A percentile compares a stretch with the other conserved stretches of the same genome.
phyloP scores from a whole-genome alignment of 2,113 vertebrate species.

The Ardeotis arabs region DNA sequence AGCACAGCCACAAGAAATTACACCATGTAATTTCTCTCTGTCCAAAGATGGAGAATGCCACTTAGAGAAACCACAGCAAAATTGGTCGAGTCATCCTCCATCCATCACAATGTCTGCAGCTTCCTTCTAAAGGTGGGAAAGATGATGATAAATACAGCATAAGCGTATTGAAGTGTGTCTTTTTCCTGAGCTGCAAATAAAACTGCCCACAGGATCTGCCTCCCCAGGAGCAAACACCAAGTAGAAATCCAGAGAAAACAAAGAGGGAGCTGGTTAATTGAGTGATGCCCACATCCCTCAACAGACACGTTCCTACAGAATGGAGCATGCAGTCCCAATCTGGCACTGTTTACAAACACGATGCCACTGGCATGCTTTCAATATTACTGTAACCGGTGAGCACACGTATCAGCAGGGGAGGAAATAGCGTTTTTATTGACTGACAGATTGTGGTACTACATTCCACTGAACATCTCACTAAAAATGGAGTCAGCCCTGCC shows the following conservation, averaged over 20 bases:
- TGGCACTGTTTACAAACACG: background rate
- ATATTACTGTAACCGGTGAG: background rate
- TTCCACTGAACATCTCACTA: background rate
- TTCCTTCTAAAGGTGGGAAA: background rate
- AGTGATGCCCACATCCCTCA: background rate
- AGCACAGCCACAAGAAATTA: background rate
- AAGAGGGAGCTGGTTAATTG: background rate
- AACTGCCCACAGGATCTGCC: background rate
- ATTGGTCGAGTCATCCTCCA: background rate
- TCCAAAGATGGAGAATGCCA: background rate
- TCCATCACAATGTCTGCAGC: background rate
- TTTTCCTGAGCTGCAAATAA: background rate
- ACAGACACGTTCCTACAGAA: background rate
- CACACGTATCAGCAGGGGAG: background rate
- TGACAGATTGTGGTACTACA: background rate
- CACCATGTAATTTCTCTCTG: background rate
- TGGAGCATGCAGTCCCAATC: constrained; percentile 9
- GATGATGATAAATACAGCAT: background rate
- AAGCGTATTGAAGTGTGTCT: background rate
- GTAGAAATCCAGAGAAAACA: background rate
- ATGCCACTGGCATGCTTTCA: background rate
- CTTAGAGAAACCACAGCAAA: background rate
- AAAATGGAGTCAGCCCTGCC: background rate
- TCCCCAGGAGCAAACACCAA: background rate
- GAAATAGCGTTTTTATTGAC: background rate